Percentiles rank a stretch among this genome's conserved stretches.
These are phyloP conservation scores for Lysandra bellargus DNA, from an alignment of 2,888 invertebrate genomes.

Conservation along the genomic window DNA sequence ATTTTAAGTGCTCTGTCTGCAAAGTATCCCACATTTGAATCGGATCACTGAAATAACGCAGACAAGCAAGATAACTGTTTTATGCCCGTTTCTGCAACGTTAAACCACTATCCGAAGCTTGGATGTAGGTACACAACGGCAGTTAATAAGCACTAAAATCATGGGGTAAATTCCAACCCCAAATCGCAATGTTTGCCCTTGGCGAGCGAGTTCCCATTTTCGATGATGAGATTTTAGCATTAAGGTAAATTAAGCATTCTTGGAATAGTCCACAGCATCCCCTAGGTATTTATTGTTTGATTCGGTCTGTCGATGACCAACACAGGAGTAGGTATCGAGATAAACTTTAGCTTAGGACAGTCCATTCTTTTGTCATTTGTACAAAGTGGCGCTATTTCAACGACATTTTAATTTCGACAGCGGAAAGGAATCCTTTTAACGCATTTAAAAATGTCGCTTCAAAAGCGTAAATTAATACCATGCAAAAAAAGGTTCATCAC, in stretches of 20 bases:
- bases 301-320: neutral
- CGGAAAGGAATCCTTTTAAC: constrained; percentile 39
- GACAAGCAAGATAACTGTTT: neutral
- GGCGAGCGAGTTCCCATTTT: neutral
- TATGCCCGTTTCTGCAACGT: neutral
- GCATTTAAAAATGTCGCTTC: constrained; percentile 36
- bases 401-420: constrained; percentile 38
- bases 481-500: constrained; percentile 46
- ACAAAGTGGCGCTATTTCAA: constrained; percentile 24
- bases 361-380: neutral
- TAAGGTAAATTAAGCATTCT: neutral
- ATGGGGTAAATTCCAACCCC: constrained; percentile 6
- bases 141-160: constrained; percentile 4
- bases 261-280: neutral
- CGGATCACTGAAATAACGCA: neutral
- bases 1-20: neutral
- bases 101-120: neutral
- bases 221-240: neutral
- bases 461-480: constrained; percentile 44
- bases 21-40: neutral
- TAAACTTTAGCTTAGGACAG: neutral
- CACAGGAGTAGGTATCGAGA: neutral
- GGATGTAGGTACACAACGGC: neutral
- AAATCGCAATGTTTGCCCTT: neutral
- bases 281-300: neutral